Evolutionary conservation across 2,113 vertebrate genomes (phyloP).

Genomic region (Asarcornis scutulata): DNA sequence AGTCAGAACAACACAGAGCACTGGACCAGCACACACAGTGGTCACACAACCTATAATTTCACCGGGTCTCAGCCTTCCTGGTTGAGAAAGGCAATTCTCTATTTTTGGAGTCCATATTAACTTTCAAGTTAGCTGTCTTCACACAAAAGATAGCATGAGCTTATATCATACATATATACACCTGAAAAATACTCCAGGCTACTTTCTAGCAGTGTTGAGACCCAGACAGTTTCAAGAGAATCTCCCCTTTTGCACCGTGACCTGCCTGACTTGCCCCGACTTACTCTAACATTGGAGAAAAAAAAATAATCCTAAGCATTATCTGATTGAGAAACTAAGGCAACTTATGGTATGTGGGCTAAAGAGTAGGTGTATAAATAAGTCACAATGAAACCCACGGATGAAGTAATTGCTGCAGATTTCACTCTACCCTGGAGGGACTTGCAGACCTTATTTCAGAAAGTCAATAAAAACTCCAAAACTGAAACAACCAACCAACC

Average conservation of each 20-base stretch:
- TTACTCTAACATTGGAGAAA: background rate
- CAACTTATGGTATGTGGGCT: slow-evolving; percentile 28
- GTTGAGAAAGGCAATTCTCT: background rate
- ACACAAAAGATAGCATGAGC: background rate
- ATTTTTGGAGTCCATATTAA: background rate
- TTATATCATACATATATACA: background rate
- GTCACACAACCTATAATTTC: background rate
- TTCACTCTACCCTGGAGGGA: background rate
- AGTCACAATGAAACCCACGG: background rate
- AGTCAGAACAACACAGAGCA: background rate
- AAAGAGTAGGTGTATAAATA: slow-evolving; percentile 43
- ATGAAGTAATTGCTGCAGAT: slow-evolving; percentile 25
- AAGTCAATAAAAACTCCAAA: background rate
- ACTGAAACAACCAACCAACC: background rate
- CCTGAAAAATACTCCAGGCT: background rate
- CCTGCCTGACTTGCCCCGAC: background rate
- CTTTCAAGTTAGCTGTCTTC: background rate
- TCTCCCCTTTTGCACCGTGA: background rate
- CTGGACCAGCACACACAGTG: background rate
- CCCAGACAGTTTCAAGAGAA: background rate
- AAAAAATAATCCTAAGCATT: background rate
- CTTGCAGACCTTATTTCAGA: background rate
- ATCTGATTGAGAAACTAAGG: slow-evolving; percentile 34
- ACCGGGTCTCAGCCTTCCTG: background rate
- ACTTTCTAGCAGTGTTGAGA: background rate